Evolutionary conservation across 1,140 invertebrate species (phyloP).

Genomic region (Atta cephalotes): DNA sequence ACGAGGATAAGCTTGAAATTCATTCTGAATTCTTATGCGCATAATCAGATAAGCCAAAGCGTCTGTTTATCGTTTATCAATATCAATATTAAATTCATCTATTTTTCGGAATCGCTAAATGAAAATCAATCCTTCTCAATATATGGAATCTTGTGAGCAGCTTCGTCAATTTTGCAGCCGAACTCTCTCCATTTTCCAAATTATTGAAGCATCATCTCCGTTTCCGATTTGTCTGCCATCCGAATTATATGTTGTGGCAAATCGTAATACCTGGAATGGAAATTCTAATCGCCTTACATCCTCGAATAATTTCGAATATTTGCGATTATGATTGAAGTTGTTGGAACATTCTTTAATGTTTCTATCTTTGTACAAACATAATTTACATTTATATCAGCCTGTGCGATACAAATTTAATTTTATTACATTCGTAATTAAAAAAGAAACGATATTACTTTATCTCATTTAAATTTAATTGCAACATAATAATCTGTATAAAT

Average conservation of each 20-base stretch:
- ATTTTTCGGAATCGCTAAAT: slow-evolving; percentile 15
- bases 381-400: slow-evolving; percentile 5
- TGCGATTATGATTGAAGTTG: slow-evolving; percentile 31
- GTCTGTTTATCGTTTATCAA: slow-evolving; percentile 44
- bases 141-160: not conserved
- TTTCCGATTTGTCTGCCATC: slow-evolving; percentile 56
- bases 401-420: not conserved
- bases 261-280: slow-evolving; percentile 50
- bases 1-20: slow-evolving; percentile 52
- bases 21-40: slow-evolving; percentile 39
- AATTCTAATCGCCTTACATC: slow-evolving; percentile 67
- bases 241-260: slow-evolving; percentile 66
- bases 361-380: not conserved
- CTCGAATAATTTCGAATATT: slow-evolving; percentile 59
- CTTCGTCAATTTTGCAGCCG: slow-evolving; percentile 19
- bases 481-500: not conserved
- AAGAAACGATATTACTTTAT: not conserved
- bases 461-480: slow-evolving; percentile 5
- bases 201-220: slow-evolving; percentile 47
- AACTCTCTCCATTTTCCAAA: slow-evolving; percentile 61
- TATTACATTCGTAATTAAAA: not conserved
- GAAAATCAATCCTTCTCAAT: slow-evolving; percentile 54
- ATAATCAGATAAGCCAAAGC: slow-evolving; percentile 33
- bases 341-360: slow-evolving; percentile 24
- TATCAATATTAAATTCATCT: slow-evolving; percentile 36